A percentile compares a stretch with the other conserved stretches of the same genome.
Conservation (phyloP, 2,113 vertebrate species). For the Caloenas nicobarica region DNA sequence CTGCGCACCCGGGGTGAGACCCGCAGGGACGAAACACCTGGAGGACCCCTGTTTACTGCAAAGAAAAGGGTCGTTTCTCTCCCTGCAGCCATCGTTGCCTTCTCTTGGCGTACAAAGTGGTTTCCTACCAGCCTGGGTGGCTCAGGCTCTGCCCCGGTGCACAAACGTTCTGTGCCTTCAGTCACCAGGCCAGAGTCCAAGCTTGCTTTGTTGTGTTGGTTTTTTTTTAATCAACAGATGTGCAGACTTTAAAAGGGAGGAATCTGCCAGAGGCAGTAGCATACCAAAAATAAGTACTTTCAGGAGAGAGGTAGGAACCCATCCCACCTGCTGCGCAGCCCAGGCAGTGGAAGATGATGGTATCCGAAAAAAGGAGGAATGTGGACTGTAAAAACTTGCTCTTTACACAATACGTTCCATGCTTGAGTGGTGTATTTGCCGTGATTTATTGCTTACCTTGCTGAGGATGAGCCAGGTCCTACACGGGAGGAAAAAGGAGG, state of each 20-base stretch:
- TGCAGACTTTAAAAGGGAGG: conserved; percentile 23
- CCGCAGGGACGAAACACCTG: neutral
- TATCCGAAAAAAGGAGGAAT: neutral
- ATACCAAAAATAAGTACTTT: neutral
- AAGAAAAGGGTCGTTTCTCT: neutral
- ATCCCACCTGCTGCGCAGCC: neutral
- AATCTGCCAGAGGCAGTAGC: conserved; percentile 55
- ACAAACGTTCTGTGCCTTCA: conserved; percentile 9
- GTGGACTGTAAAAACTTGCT: conserved; percentile 22
- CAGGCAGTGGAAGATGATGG: neutral
- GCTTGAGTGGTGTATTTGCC: accelerated
- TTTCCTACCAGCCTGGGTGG: neutral
- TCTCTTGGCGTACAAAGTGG: neutral
- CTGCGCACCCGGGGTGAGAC: neutral
- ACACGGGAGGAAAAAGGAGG: too few species aligned
- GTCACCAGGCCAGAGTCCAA: neutral
- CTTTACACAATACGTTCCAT: neutral
- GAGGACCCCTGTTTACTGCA: neutral
- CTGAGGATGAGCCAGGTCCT: neutral
- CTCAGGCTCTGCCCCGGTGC: neutral
- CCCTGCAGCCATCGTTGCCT: accelerated
- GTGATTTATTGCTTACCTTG: neutral
- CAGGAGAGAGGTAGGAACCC: neutral
- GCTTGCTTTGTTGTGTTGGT: neutral
- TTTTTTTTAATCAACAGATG: conserved; percentile 34